Percentiles rank a stretch among this genome's conserved stretches.
These are phyloP conservation scores for Caranx ignobilis DNA, from an alignment of 2,113 vertebrate genomes.

Conservation along the genomic window DNA sequence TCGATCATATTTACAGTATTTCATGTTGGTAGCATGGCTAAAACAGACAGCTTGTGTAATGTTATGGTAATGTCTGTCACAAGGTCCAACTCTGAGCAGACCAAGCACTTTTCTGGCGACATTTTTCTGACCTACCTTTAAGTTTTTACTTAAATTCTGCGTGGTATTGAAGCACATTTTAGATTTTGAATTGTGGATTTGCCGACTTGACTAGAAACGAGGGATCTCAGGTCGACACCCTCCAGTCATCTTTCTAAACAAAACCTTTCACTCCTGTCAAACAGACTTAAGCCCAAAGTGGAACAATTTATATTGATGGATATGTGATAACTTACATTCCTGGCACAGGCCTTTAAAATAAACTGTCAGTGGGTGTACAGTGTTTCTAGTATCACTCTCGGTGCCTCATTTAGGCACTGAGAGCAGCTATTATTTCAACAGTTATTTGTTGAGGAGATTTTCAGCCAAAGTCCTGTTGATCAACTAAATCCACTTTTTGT, in stretches of 20 bases:
- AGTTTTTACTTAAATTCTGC: not conserved
- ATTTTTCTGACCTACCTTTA: too few relatives aligned
- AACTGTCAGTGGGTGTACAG: conserved; percentile 22
- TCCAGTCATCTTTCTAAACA: conserved; percentile 26
- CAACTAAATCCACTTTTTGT: conserved; percentile 12
- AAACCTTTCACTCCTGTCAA: conserved; percentile 16
- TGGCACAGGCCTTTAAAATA: conserved; percentile 43
- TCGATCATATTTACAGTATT: too few relatives aligned
- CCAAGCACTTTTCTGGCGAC: too few relatives aligned
- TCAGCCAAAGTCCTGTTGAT: conserved; percentile 26
- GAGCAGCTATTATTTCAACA: conserved; percentile 7
- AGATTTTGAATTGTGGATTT: not conserved
- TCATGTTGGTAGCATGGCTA: too few relatives aligned
- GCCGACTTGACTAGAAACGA: not conserved
- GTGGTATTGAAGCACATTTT: not conserved
- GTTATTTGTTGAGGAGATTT: conserved; percentile 25
- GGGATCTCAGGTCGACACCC: not conserved
- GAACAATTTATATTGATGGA: conserved; percentile 1
- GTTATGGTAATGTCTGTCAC: too few relatives aligned
- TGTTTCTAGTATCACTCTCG: conserved; percentile 17
- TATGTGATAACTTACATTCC: conserved; percentile 43
- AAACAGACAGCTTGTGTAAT: too few relatives aligned
- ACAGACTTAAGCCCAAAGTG: conserved; percentile 29
- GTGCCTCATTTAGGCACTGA: not conserved
- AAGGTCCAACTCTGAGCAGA: too few relatives aligned